Percentiles rank a stretch among this genome's conserved stretches.
Evolutionary conservation across 1,140 invertebrate species (phyloP).

Genomic region (Neodiprion lecontei): DNA sequence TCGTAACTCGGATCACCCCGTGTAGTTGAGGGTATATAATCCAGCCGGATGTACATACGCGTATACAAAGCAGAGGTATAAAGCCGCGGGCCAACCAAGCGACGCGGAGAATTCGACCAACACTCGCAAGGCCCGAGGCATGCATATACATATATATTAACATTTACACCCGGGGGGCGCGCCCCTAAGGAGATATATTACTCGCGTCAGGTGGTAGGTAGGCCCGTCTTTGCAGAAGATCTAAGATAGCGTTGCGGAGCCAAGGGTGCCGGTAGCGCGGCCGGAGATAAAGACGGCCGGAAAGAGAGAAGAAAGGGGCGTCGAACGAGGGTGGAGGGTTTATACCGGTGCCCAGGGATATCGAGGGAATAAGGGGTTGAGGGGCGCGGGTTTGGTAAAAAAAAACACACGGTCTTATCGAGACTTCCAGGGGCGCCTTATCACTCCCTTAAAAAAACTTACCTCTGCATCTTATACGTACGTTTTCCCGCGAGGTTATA

Average conservation of each 20-base stretch:
- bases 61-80: too few relatives aligned
- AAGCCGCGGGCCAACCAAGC: too few relatives aligned
- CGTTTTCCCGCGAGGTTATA: not conserved
- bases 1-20: too few relatives aligned
- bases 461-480: not conserved
- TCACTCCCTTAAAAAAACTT: conserved; percentile 8
- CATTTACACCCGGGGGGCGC: too few relatives aligned
- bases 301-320: not conserved
- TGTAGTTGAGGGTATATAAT: too few relatives aligned
- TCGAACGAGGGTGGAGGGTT: not conserved
- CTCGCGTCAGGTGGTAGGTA: not conserved
- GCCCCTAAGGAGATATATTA: not conserved
- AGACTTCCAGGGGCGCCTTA: conserved; percentile 11
- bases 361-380: not conserved
- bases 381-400: not conserved
- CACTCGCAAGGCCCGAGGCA: too few relatives aligned
- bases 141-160: too few relatives aligned
- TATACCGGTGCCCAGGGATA: not conserved
- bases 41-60: too few relatives aligned
- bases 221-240: not conserved
- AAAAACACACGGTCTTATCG: conserved; percentile 9
- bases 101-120: too few relatives aligned
- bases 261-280: not conserved
- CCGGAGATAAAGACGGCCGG: conserved; percentile 3
- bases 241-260: not conserved